These are phyloP conservation scores for Montipora capricornis DNA, from an alignment of 64 coral and sea anemone species.

Conservation along the genomic window DNA sequence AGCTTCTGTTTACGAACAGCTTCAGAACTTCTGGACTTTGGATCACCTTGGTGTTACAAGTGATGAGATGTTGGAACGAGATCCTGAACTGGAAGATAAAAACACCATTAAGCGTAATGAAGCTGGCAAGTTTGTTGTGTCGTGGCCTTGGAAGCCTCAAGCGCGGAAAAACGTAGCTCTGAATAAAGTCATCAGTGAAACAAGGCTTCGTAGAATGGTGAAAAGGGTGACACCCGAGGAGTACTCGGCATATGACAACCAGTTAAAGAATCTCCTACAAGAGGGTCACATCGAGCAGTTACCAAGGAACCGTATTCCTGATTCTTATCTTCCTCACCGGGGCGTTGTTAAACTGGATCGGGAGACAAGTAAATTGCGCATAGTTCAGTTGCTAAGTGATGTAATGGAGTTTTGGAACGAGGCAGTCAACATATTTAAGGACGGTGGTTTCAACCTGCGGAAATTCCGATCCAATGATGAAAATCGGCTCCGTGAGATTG, in stretches of 20 bases:
- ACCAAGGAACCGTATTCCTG: not conserved
- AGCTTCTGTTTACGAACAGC: conserved; percentile 4
- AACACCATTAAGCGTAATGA: too few species aligned
- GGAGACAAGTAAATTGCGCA: too few species aligned
- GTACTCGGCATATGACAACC: not conserved
- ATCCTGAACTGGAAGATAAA: too few species aligned
- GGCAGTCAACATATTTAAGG: not conserved
- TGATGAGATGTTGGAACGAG: too few species aligned
- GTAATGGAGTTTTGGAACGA: not conserved
- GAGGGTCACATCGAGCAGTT: not conserved
- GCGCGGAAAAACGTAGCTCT: not conserved
- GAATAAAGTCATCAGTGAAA: not conserved
- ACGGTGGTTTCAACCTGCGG: not conserved
- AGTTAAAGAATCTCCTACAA: not conserved
- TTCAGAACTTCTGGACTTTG: not conserved
- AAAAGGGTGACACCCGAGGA: not conserved
- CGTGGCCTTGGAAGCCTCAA: not conserved
- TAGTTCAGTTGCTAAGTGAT: not conserved
- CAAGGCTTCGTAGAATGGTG: not conserved
- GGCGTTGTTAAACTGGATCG: too few species aligned
- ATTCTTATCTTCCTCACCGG: not conserved
- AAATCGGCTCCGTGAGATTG: too few species aligned
- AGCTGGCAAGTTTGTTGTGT: too few species aligned
- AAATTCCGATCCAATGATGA: not conserved
- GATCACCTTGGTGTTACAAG: too few species aligned